A percentile compares a stretch with the other conserved stretches of the same genome.
These are phyloP conservation scores for Phoenicopterus ruber DNA, from an alignment of 2,113 vertebrate genomes.

Conservation along the genomic window DNA sequence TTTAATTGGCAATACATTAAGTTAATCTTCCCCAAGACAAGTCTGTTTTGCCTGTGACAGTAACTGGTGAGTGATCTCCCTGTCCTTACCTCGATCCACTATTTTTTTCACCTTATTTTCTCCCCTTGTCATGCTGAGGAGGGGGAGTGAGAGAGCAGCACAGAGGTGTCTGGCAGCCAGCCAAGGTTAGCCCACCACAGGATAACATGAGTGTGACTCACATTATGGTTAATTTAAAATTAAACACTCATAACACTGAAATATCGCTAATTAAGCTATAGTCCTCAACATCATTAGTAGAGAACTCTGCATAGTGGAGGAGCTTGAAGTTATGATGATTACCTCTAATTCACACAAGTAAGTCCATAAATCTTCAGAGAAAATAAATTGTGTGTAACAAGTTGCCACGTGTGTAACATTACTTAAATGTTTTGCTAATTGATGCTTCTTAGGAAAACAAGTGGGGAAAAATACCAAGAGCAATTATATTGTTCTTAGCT, in stretches of 20 bases:
- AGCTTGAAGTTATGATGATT: neutral
- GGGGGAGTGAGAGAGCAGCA: rapidly evolving
- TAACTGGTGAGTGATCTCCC: neutral
- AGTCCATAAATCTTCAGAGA: neutral
- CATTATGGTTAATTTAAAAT: neutral
- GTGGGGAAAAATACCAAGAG: neutral
- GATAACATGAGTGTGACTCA: neutral
- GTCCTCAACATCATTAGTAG: neutral
- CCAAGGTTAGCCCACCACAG: neutral
- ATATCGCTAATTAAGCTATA: neutral
- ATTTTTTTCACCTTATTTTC: neutral
- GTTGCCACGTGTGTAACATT: neutral
- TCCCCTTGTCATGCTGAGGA: neutral
- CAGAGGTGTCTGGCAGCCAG: neutral
- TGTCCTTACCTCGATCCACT: neutral
- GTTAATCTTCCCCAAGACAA: neutral
- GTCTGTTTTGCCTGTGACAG: neutral
- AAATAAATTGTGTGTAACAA: neutral
- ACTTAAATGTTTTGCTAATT: neutral
- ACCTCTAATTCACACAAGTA: neutral
- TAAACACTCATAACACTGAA: neutral
- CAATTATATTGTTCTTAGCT: neutral
- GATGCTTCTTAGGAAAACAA: neutral
- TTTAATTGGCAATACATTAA: neutral
- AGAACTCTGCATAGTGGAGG: neutral